Base-by-base conservation (phyloP, 2,888 invertebrate genomes). In the Nebria brevicollis region DNA sequence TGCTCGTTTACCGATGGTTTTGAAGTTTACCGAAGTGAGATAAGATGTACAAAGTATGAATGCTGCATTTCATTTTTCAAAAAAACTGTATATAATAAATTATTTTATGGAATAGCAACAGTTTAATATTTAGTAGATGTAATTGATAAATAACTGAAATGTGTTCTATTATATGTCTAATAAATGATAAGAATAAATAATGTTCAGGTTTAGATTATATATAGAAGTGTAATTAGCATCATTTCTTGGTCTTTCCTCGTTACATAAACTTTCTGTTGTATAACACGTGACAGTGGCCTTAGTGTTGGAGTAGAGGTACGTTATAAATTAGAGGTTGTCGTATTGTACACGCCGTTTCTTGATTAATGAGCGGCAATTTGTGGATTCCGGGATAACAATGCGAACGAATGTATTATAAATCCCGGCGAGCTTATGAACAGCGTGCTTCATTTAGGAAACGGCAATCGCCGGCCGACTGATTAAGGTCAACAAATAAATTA, bases 391-490 rank as follows among this genome's bases (percentile, higher is more conserved):
- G 43, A 65, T 72, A 77, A 77, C 73, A 78, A 78, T 78, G 66
- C 72, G 65, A 73, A 78, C 78, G 78, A 78, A 72, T 78, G 78
- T 41, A 78, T 78, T 78, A 73, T 78, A 78, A 78, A 78, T 78
- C 78, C 73, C 54, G 41, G 41, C 66, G 66, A 78, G 66, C 65
- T 78, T 66, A 73, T 77, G 42, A 72, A 64, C 54, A 26, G 72
- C 65, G 42, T 3, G 77, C 70, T 66, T 77, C 77, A 77, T 66
- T 68, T 54, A 54, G 42, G 77, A 76, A 64, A 7, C 66, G 66
- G 15, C 25, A 20, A 20, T 15, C 66, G 76, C 66, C 15, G 66
- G 25, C 20, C 68, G 25, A 54, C 78, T 78, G 78, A 78, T 78
- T 78, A 78, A 78, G 73, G 73, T 65, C 78, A 78, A 73, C 72